Conservation (phyloP, 2,113 vertebrate species). For the Sceloporus tristichus region DNA sequence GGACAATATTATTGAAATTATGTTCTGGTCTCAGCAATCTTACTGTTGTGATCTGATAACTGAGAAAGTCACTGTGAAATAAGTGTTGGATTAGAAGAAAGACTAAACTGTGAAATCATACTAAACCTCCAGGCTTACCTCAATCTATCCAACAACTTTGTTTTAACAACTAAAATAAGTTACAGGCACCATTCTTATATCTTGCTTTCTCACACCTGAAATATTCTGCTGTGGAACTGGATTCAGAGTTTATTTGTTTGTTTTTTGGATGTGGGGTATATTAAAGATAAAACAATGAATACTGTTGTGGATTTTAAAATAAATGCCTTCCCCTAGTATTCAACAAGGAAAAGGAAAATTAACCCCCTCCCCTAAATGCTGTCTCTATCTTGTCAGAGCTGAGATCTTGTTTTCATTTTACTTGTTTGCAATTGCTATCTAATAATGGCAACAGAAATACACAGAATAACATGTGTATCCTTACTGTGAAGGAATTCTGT, state of each 20-base stretch:
- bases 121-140: neutral
- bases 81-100: neutral
- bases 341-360: neutral
- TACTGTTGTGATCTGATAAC: neutral
- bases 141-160: neutral
- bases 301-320: neutral
- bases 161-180: neutral
- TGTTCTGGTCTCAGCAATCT: neutral
- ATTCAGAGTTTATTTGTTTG: neutral
- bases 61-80: neutral
- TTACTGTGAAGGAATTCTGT: conserved; percentile 5
- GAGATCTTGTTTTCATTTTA: conserved; percentile 4
- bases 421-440: neutral
- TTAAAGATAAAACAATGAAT: conserved; percentile 11
- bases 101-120: neutral
- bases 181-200: neutral
- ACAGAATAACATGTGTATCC: rapidly evolving
- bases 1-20: neutral
- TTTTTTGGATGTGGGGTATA: neutral
- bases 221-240: conserved; percentile 7
- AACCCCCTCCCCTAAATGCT: neutral
- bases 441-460: conserved; percentile 2
- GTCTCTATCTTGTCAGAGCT: neutral
- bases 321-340: neutral
- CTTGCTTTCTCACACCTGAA: neutral